Conservation (phyloP, 2,888 invertebrate species). For the Torymus tubicola region DNA sequence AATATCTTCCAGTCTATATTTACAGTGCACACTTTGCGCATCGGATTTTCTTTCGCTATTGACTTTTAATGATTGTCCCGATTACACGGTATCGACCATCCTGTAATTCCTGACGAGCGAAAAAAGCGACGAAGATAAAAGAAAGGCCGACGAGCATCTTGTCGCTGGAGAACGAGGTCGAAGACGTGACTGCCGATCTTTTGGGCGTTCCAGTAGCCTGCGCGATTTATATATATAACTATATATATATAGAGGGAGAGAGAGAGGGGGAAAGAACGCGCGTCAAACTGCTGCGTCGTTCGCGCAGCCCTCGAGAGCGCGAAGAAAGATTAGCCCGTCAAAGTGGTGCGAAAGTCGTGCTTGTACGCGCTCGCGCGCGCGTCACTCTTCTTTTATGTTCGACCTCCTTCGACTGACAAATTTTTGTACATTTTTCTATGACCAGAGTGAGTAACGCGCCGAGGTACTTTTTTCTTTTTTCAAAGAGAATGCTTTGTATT, state of each 20-base stretch:
- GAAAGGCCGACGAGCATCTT: constrained; percentile 7
- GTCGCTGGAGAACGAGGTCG: constrained; percentile 26
- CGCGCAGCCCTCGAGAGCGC: not conserved
- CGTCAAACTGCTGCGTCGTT: constrained; percentile 15
- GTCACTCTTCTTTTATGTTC: constrained; percentile 9
- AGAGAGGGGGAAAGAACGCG: not conserved
- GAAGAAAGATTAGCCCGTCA: constrained; percentile 20
- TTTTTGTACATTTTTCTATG: no score
- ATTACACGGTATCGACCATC: no score
- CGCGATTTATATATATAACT: no score
- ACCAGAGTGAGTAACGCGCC: no score
- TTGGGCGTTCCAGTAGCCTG: not conserved
- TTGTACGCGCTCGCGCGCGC: not conserved
- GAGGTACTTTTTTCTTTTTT: no score
- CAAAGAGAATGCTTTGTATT: no score
- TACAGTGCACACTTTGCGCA: no score
- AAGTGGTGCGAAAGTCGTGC: not conserved
- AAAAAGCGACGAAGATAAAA: not conserved
- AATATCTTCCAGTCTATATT: no score
- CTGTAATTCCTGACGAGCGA: no score
- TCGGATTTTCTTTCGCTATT: no score
- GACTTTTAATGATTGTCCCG: no score
- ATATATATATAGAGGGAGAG: no score
- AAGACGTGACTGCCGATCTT: constrained; percentile 33
- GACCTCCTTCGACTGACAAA: not conserved